Conservation (phyloP, 2,888 invertebrate species). For the Eupithecia pulchellata region DNA sequence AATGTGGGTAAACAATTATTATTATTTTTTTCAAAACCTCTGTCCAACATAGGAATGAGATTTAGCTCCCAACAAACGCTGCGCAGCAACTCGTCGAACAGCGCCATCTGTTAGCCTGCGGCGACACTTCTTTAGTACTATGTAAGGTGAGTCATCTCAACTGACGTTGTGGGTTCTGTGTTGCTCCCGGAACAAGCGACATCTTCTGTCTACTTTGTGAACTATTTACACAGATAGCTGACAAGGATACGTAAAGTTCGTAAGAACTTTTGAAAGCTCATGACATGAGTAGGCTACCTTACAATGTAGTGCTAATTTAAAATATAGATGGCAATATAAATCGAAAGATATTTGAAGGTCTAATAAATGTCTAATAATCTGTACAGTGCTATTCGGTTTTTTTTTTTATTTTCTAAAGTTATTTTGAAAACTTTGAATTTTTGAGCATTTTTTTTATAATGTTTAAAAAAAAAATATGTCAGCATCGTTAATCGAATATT, state of each 20-base stretch:
- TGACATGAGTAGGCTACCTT: neutral
- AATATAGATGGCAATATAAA: slow-evolving; percentile 25
- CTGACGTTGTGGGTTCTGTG: neutral
- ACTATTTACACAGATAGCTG: slow-evolving; percentile 28
- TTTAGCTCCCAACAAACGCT: neutral
- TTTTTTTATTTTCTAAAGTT: too few relatives aligned
- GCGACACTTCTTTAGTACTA: slow-evolving; percentile 29
- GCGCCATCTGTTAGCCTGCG: slow-evolving; percentile 57
- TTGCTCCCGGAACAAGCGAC: slow-evolving; percentile 41
- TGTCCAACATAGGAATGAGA: too few relatives aligned
- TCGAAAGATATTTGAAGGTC: neutral
- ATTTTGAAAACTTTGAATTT: too few relatives aligned
- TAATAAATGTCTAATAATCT: slow-evolving; percentile 1
- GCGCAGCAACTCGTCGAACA: slow-evolving; percentile 14
- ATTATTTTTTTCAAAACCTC: too few relatives aligned
- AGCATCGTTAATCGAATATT: neutral
- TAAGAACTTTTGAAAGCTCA: neutral
- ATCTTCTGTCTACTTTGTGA: slow-evolving; percentile 41
- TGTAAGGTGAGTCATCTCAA: slow-evolving; percentile 7
- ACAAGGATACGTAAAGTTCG: neutral
- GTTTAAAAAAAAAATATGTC: too few relatives aligned
- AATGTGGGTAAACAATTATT: too few relatives aligned
- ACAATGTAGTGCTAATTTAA: neutral
- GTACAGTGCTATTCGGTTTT: neutral
- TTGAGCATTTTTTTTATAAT: too few relatives aligned